These are phyloP conservation scores for Hirundo rustica DNA, from an alignment of 2,797 vertebrate genomes.

Conservation along the genomic window DNA sequence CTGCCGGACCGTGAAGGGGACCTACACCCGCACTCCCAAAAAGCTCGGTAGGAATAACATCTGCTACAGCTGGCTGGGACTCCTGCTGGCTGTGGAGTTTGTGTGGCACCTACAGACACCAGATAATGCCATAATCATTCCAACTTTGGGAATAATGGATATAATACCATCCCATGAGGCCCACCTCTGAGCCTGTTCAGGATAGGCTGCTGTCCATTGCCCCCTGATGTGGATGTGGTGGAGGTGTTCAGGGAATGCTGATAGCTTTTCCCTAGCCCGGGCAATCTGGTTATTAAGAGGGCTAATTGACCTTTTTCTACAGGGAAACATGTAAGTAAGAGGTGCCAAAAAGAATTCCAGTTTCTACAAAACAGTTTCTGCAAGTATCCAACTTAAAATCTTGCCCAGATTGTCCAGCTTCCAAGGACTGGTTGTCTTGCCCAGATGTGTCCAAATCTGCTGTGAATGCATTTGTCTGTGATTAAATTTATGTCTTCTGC, in stretches of 20 bases:
- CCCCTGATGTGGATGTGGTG: not conserved
- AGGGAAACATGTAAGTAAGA: conserved; percentile 95
- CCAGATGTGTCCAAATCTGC: not conserved
- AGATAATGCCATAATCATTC: not conserved
- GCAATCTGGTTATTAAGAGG: conserved; percentile 42
- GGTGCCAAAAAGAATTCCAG: conserved; percentile 87
- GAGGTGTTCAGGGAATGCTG: not conserved
- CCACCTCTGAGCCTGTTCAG: not conserved
- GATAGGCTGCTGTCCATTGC: not conserved
- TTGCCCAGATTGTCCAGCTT: conserved; percentile 65
- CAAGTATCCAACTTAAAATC: conserved; percentile 86
- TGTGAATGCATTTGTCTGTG: not conserved
- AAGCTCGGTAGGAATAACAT: conserved; percentile 86
- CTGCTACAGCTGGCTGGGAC: not conserved
- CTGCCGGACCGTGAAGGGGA: conserved; percentile 93
- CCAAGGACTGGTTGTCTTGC: conserved; percentile 69
- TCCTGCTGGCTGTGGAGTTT: not conserved
- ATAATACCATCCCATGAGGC: not conserved
- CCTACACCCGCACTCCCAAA: conserved; percentile 91
- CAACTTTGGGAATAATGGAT: not conserved
- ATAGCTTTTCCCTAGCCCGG: conserved; percentile 16
- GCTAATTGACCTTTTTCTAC: conserved; percentile 83
- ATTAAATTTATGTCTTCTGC: not conserved
- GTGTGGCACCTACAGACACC: rapidly evolving
- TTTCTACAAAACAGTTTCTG: conserved; percentile 90